Evolutionary conservation across 23 tunicate species (phyloP), one percentile per base, ranked within the genome.

Genomic region (Halocynthia aurantium): DNA sequence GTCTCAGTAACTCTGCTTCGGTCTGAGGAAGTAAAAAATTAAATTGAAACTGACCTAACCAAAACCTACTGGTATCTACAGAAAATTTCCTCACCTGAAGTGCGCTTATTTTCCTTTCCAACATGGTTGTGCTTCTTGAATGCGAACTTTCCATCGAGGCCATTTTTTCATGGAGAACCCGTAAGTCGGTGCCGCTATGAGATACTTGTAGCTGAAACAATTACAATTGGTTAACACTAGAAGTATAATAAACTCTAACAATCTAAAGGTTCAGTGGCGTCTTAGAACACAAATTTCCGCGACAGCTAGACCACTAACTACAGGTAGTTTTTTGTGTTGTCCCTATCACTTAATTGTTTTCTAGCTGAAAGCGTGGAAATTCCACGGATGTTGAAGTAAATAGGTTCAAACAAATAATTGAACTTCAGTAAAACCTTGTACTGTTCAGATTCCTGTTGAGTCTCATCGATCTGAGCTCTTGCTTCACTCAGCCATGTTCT

Each of bases 371-470:
- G 44, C 44, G 44, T 31, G 44, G 44, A 31, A 31, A 31, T 31
- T 31, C 44, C 44, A 31, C 44, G 44, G 44, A 31, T 31, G 44
- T 31, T 31, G 44, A 31, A 31, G 44, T 31, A 0, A 31, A 31
- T 31, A 31, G 4, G 44, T 31, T 31, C 44, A 31, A 31, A 31
- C 44, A 31, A 31, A 31, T 31, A 31, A 31, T 31, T 31, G 44
- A 4, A 31, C 44, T 31, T 67, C 5, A 15, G 6, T 5, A 15
- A 31, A 22, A 87, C 88, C 80, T 93, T 93, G 12, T 50, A 67
- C 51, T 83, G 77, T 70, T 87, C 98, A 22, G 70, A 84, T 72
- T 87, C 78, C 40, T 80, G 85, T 52, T 84, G 87, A 8, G 44
- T n/a, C 52, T 63, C 72, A 61, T 87, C 80, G 52, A 84, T 8